Percentiles rank a stretch among this genome's conserved stretches.
Evolutionary conservation across 2,113 vertebrate genomes (phyloP).

Genomic region (Fregata magnificens): DNA sequence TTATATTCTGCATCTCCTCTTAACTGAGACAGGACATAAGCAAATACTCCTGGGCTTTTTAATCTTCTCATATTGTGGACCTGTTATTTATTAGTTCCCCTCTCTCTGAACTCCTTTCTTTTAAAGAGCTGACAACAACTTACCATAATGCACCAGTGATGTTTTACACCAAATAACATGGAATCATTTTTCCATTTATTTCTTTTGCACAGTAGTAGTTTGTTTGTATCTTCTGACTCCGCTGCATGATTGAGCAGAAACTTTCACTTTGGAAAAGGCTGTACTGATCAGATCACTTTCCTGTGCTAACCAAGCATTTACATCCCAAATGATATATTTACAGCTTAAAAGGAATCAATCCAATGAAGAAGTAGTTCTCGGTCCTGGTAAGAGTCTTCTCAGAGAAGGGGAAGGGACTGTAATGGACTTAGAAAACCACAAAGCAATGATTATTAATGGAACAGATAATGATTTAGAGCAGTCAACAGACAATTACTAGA

Average conservation of each 20-base stretch:
- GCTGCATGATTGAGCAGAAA: neutral
- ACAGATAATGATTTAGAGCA: neutral
- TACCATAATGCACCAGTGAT: neutral
- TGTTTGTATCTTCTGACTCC: neutral
- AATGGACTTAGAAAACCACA: neutral
- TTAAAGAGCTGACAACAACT: neutral
- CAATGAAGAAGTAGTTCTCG: neutral
- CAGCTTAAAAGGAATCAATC: neutral
- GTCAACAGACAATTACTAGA: neutral
- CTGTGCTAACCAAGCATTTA: neutral
- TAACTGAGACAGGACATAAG: neutral
- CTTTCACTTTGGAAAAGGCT: neutral
- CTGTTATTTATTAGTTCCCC: neutral
- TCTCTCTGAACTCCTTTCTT: neutral
- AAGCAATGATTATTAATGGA: neutral
- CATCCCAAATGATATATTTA: neutral
- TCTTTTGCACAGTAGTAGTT: neutral
- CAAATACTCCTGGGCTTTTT: neutral
- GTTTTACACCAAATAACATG: neutral
- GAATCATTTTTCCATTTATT: neutral
- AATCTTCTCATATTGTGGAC: neutral
- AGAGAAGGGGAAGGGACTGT: neutral
- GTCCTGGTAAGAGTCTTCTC: neutral
- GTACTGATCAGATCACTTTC: neutral
- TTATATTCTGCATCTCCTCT: neutral